Base-by-base conservation (phyloP, 2,797 vertebrate genomes). In the Parambassis ranga region DNA sequence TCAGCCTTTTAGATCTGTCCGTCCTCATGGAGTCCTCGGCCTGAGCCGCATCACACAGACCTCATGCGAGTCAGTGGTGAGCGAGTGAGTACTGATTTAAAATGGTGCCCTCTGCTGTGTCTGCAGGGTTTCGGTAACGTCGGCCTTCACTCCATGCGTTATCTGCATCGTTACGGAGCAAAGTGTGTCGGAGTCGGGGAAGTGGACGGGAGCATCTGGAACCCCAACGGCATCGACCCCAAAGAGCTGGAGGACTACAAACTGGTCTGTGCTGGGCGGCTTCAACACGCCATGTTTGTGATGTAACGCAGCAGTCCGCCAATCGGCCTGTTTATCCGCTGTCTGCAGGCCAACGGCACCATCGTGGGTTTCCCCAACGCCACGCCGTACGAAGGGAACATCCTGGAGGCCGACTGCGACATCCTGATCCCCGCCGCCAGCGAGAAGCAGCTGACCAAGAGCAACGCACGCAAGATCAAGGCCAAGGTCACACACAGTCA, bases 241-340 rank as follows among this genome's bases (percentile, higher is more conserved):
- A 98, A 98, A 77, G 95, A 98, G 80, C 92, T 98, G 78, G 97
- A 98, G 87, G 95, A 98, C 83, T 98, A 95, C 87, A 98, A 98
- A 79, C 75, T 98, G 93, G 96, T 98, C 63, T 60, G 93, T 84
- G 63, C 42, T n/a, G n/a, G n/a, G n/a, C n/a, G n/a, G n/a, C n/a
- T n/a, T n/a, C n/a, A n/a, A n/a, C n/a, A n/a, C n/a, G n/a, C n/a
- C n/a, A n/a, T n/a, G n/a, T n/a, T n/a, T n/a, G n/a, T n/a, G n/a
- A 4, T 19, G 10, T 30, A 15, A 44, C 30, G 42, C 10, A 28
- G 26, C 26, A 30, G 42, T 18, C 15, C 18, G 2, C 13, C 4
- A 0, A 2, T 31, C 11, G 3, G 2, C 8, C 44, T 16, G 30
- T 46, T 28, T 39, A 4, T 16, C 26, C n/a, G n/a, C n/a, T 0